Evolutionary conservation across 2,113 vertebrate genomes (phyloP).

Genomic region (Anoplopoma fimbria): DNA sequence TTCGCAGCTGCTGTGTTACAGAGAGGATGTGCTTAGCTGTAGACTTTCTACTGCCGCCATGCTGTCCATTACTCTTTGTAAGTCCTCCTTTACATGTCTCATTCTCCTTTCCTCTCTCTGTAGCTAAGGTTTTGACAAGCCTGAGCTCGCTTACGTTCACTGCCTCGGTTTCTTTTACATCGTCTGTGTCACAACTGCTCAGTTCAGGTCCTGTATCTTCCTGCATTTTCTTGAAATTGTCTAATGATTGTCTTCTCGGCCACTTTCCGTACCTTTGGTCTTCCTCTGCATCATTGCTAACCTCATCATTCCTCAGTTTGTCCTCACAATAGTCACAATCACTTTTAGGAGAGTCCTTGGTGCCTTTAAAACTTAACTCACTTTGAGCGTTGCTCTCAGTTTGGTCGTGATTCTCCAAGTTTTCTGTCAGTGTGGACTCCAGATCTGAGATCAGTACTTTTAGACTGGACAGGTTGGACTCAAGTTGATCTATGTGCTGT

Average conservation of each 20-base stretch:
- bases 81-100: not conserved
- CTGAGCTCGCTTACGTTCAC: slow-evolving; percentile 8
- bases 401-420: slow-evolving; percentile 30
- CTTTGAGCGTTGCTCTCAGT: slow-evolving; percentile 6
- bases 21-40: slow-evolving; percentile 45
- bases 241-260: slow-evolving; percentile 21
- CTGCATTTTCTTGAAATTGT: slow-evolving; percentile 10
- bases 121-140: slow-evolving; percentile 19
- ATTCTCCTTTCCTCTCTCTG: slow-evolving; percentile 13
- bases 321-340: slow-evolving; percentile 3
- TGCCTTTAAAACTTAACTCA: slow-evolving; percentile 15
- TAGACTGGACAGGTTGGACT: slow-evolving; percentile 76
- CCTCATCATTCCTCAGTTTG: not conserved
- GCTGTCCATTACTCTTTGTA: slow-evolving; percentile 2
- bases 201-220: slow-evolving; percentile 24
- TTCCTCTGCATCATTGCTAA: not conserved
- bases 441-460: slow-evolving; percentile 80
- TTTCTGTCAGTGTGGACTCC: slow-evolving; percentile 73
- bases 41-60: not conserved
- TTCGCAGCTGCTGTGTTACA: slow-evolving; percentile 49
- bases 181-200: not conserved
- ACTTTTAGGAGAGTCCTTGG: not conserved
- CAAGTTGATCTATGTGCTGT: slow-evolving; percentile 76
- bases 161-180: not conserved
- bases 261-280: slow-evolving; percentile 1